Conservation (phyloP, 1,140 invertebrate species). For the Portunus trituberculatus region DNA sequence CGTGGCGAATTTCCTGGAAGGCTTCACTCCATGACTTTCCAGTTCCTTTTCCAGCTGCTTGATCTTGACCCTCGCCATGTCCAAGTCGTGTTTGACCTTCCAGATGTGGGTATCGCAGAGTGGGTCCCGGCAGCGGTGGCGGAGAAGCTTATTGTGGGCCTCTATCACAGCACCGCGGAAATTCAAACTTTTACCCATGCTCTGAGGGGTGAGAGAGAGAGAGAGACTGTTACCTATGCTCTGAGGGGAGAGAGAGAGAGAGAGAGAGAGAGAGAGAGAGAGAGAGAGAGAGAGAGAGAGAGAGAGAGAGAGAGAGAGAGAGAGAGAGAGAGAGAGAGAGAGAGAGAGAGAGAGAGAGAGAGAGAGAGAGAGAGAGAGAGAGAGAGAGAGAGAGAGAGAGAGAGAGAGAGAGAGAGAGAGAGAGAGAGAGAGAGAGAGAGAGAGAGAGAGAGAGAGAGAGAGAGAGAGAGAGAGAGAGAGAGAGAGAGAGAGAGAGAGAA, state of each 20-base stretch:
- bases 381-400: neutral
- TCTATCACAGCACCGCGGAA: constrained; percentile 94
- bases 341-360: neutral
- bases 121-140: constrained; percentile 88
- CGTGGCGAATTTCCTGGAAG: constrained; percentile 74
- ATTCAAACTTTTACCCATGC: constrained; percentile 91
- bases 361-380: neutral
- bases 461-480: neutral
- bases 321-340: neutral
- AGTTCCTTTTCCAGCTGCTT: constrained; percentile 91
- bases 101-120: constrained; percentile 88
- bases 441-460: neutral
- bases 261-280: neutral
- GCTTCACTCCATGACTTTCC: constrained; percentile 87
- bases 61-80: constrained; percentile 90
- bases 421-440: neutral
- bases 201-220: constrained; percentile 79
- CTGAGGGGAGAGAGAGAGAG: neutral
- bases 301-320: neutral
- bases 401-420: neutral
- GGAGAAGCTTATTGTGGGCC: constrained; percentile 84
- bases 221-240: neutral
- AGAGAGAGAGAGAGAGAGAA: neutral
- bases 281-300: neutral
- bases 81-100: constrained; percentile 93